Conservation (phyloP, 1,140 invertebrate species). For the Pectinophora gossypiella region DNA sequence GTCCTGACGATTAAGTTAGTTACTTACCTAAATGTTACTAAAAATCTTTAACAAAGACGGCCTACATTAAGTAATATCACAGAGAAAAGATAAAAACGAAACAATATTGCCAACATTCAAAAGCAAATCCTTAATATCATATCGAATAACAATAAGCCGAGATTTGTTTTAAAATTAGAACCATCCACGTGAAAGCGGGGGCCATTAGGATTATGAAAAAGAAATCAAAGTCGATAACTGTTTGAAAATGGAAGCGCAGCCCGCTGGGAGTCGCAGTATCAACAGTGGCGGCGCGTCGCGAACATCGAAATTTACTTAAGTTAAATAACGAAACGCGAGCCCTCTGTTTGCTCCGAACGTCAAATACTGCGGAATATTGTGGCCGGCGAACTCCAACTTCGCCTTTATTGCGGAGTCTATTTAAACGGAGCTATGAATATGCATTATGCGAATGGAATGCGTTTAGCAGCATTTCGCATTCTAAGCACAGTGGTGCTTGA, state of each 20-base stretch:
- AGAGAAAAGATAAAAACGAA: too few relatives aligned
- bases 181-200: not conserved
- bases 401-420: conserved; percentile 49
- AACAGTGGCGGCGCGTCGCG: conserved; percentile 45
- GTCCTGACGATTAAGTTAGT: too few relatives aligned
- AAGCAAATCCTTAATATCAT: too few relatives aligned
- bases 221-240: conserved; percentile 10
- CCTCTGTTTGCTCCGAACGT: conserved; percentile 57
- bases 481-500: too few relatives aligned
- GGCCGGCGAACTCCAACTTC: conserved; percentile 25
- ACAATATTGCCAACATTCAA: too few relatives aligned
- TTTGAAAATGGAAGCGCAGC: conserved; percentile 22
- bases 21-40: too few relatives aligned
- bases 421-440: conserved; percentile 55
- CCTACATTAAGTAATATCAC: too few relatives aligned
- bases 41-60: too few relatives aligned
- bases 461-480: conserved; percentile 22
- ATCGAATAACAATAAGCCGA: too few relatives aligned
- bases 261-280: conserved; percentile 27
- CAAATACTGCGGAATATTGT: conserved; percentile 62
- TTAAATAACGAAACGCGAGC: conserved; percentile 69
- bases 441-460: conserved; percentile 37
- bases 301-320: conserved; percentile 74
- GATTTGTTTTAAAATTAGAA: too few relatives aligned
- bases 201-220: conserved; percentile 25